phyloP scores from a whole-genome alignment of 1,140 invertebrate genomes.

The Galleria mellonella region DNA sequence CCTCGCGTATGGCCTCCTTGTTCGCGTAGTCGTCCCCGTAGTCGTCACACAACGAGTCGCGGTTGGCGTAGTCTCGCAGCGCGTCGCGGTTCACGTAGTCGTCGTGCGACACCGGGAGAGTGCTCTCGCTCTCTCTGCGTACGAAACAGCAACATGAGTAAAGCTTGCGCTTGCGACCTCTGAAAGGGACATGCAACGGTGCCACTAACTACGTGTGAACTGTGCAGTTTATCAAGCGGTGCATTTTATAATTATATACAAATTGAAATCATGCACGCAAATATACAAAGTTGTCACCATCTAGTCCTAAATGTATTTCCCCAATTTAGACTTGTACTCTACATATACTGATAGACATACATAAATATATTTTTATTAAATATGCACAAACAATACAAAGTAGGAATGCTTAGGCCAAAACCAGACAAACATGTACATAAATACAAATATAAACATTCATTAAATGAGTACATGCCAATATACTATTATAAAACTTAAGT shows the following conservation, averaged over 20 bases:
- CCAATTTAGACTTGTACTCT: no score
- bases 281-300: no score
- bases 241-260: not conserved
- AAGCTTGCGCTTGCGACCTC: conserved; percentile 53
- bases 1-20: conserved; percentile 65
- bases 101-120: conserved; percentile 55
- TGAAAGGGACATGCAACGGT: conserved; percentile 42
- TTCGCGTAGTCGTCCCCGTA: conserved; percentile 72
- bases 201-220: conserved; percentile 44
- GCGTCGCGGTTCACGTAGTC: conserved; percentile 69
- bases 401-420: not conserved
- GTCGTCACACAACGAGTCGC: conserved; percentile 65
- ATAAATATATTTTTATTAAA: not conserved
- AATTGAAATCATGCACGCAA: no score
- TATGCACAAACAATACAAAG: not conserved
- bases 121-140: conserved; percentile 70
- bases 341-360: not conserved
- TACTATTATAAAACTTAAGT: no score
- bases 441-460: not conserved
- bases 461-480: no score
- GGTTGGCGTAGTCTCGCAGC: conserved; percentile 64
- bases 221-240: not conserved
- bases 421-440: not conserved
- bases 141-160: conserved; percentile 66
- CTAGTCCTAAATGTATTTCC: no score